A percentile compares a stretch with the other conserved stretches of the same genome.
These are phyloP conservation scores for Thomomys bottae DNA, from an alignment of 2,113 vertebrate species.

Conservation along the genomic window DNA sequence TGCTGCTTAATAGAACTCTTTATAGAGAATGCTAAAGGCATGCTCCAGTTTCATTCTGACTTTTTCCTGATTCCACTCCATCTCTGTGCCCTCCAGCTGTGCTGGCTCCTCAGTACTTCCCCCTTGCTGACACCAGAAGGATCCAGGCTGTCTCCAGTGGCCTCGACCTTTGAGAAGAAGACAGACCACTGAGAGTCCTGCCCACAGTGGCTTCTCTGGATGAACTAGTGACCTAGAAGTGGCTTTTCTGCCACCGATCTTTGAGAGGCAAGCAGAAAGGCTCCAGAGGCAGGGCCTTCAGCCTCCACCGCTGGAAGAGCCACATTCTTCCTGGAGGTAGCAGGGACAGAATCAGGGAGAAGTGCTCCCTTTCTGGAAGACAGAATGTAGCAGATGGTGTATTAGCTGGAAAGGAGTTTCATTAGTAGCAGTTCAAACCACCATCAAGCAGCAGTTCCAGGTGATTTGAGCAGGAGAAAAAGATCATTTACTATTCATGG, in stretches of 20 bases:
- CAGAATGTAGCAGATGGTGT: slow-evolving; percentile 61
- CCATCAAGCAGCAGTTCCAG: slow-evolving; percentile 22
- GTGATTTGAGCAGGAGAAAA: neutral
- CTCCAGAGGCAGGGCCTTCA: slow-evolving; percentile 22
- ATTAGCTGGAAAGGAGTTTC: slow-evolving; percentile 57
- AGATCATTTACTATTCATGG: neutral
- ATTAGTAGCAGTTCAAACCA: slow-evolving; percentile 58
- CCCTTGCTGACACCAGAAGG: neutral
- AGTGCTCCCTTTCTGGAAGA: neutral
- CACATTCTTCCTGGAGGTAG: slow-evolving; percentile 47
- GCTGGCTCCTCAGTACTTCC: neutral
- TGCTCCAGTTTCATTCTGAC: neutral
- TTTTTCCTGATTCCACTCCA: neutral
- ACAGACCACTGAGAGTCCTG: rapidly evolving
- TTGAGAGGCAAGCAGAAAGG: slow-evolving; percentile 52
- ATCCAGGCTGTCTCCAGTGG: neutral
- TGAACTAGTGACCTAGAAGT: neutral
- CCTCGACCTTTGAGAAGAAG: neutral
- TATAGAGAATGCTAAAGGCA: slow-evolving; percentile 6
- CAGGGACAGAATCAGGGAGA: neutral
- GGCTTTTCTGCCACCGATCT: neutral
- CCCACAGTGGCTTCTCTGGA: neutral
- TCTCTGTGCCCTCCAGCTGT: neutral
- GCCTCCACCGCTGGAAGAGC: slow-evolving; percentile 53
- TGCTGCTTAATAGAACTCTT: neutral